Conservation (phyloP, 1,140 invertebrate genomes). For the Brachionus paranguensis region DNA sequence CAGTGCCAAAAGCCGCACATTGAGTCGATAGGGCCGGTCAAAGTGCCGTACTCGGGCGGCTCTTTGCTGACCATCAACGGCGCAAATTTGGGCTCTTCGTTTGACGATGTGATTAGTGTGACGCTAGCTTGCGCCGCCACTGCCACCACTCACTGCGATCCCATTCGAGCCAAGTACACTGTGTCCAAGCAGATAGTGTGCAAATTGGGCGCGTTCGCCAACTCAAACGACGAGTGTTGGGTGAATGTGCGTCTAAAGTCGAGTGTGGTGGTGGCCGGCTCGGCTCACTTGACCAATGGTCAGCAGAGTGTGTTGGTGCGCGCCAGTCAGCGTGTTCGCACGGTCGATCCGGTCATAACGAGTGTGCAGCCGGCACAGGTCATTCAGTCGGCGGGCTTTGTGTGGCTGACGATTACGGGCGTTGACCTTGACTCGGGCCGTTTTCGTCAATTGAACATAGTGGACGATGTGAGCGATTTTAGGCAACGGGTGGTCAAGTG, state of each 20-base stretch:
- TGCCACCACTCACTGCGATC: not conserved
- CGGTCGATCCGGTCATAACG: not conserved
- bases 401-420: not conserved
- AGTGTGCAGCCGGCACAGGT: not conserved
- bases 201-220: not conserved
- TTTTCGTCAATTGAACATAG: not conserved
- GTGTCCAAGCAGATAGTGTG: not conserved
- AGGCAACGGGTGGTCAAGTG: not conserved
- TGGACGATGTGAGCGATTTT: not conserved
- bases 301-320: not conserved
- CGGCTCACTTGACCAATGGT: not conserved
- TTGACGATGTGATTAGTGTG: not conserved
- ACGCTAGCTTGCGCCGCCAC: not conserved
- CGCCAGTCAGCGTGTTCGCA: not conserved
- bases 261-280: not conserved
- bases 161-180: not conserved
- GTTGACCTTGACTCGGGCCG: not conserved
- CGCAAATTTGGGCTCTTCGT: not conserved
- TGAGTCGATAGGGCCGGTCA: not conserved
- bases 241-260: not conserved
- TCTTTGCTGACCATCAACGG: not conserved
- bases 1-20: conserved; percentile 9
- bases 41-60: not conserved
- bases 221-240: not conserved
- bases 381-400: conserved; percentile 29